phyloP scores from a whole-genome alignment of 2,797 vertebrate genomes.

The Numenius phaeopus region DNA sequence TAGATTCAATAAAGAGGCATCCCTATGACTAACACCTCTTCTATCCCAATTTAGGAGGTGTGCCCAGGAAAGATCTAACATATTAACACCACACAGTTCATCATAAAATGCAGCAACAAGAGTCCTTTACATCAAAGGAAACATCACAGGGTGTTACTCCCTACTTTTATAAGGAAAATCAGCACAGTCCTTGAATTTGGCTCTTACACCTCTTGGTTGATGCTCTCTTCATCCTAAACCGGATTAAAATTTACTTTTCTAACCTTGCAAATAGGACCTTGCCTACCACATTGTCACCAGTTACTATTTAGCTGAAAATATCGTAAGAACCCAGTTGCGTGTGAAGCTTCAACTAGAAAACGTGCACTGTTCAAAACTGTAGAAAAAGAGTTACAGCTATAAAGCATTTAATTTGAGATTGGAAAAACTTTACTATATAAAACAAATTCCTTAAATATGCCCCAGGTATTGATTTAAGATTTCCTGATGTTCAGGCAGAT shows the following conservation, averaged over 20 bases:
- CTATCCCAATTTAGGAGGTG: background rate
- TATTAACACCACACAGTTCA: background rate
- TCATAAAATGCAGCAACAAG: background rate
- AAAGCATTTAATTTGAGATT: background rate
- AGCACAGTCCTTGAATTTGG: background rate
- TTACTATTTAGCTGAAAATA: background rate
- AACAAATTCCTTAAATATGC: background rate
- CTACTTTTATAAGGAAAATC: background rate
- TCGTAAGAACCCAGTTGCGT: background rate
- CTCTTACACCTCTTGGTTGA: background rate
- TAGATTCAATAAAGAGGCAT: background rate
- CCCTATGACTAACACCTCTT: constrained; percentile 1
- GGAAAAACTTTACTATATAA: background rate
- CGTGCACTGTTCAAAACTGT: background rate
- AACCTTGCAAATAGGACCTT: background rate
- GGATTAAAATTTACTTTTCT: background rate
- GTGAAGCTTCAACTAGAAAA: background rate
- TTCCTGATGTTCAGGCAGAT: background rate
- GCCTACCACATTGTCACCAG: background rate
- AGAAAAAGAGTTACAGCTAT: background rate
- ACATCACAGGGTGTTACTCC: background rate
- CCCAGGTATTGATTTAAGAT: background rate
- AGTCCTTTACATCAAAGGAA: background rate
- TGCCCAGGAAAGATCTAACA: background rate
- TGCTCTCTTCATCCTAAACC: background rate